Percentiles rank a stretch among this genome's conserved stretches.
phyloP scores from a whole-genome alignment of 2,113 vertebrate species.

The Apteryx mantelli region DNA sequence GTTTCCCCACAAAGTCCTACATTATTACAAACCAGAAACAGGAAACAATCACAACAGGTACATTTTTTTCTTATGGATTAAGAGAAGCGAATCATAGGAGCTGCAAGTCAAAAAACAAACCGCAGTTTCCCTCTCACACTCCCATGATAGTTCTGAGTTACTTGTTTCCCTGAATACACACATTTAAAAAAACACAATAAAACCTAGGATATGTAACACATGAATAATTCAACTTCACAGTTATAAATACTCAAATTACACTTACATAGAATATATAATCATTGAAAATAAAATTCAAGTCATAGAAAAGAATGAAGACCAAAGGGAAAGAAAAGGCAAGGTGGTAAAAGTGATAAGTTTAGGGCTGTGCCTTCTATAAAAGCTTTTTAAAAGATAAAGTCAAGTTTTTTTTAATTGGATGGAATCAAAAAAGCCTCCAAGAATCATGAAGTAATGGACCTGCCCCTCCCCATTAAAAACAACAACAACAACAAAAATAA shows the following conservation, averaged over 20 bases:
- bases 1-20: conserved; percentile 62
- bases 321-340: conserved; percentile 78
- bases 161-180: conserved; percentile 80
- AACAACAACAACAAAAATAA: conserved; percentile 1
- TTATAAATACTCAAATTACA: conserved; percentile 97
- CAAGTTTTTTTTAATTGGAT: conserved; percentile 62
- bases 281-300: conserved; percentile 89
- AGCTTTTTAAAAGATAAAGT: conserved; percentile 54
- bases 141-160: conserved; percentile 71
- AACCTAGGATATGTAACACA: conserved; percentile 87
- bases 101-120: conserved; percentile 69
- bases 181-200: conserved; percentile 70
- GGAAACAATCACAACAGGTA: conserved; percentile 62
- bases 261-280: conserved; percentile 83
- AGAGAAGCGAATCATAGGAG: conserved; percentile 64
- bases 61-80: conserved; percentile 56
- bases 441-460: background rate
- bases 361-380: conserved; percentile 72
- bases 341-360: conserved; percentile 80
- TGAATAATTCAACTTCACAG: conserved; percentile 93
- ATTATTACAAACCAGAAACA: conserved; percentile 61
- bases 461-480: conserved; percentile 38
- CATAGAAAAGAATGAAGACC: conserved; percentile 85
- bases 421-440: conserved; percentile 39
- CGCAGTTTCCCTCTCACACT: conserved; percentile 59